Evolutionary conservation across 2,888 invertebrate species (phyloP).

Genomic region (Osmoderma eremita): DNA sequence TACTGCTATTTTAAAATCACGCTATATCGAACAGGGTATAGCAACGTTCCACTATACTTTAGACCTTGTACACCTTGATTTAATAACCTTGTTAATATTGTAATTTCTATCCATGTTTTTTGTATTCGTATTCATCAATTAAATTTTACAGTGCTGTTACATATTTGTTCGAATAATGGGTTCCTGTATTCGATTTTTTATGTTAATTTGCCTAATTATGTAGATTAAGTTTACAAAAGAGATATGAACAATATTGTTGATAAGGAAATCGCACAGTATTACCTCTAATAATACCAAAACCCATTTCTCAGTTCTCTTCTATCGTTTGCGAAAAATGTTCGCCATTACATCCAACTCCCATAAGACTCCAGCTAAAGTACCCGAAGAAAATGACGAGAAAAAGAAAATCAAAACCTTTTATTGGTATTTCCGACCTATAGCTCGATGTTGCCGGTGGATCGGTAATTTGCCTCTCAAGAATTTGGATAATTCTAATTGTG

Average conservation of each 20-base stretch:
- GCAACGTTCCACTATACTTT: no score
- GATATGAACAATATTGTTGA: no score
- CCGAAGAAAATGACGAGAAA: neutral
- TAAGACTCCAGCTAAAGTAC: neutral
- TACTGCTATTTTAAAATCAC: no score
- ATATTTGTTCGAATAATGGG: no score
- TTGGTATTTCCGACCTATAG: constrained; percentile 52
- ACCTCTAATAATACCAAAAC: no score
- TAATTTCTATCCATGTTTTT: neutral
- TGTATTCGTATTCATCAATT: neutral
- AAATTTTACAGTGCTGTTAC: no score
- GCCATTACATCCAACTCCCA: neutral
- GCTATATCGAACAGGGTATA: no score
- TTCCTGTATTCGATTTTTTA: no score
- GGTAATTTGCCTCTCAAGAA: constrained; percentile 52
- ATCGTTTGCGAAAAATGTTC: neutral
- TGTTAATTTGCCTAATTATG: no score
- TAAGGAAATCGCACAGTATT: no score
- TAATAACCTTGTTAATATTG: neutral
- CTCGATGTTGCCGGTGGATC: constrained; percentile 46
- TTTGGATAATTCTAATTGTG: constrained; percentile 30
- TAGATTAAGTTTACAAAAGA: no score
- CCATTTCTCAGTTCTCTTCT: neutral
- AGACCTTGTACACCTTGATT: no score
- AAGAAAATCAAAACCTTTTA: constrained; percentile 47